Evolutionary conservation across 2,888 invertebrate species (phyloP), one percentile per base, ranked within the genome.

Genomic region (Drosophila emarginata): DNA sequence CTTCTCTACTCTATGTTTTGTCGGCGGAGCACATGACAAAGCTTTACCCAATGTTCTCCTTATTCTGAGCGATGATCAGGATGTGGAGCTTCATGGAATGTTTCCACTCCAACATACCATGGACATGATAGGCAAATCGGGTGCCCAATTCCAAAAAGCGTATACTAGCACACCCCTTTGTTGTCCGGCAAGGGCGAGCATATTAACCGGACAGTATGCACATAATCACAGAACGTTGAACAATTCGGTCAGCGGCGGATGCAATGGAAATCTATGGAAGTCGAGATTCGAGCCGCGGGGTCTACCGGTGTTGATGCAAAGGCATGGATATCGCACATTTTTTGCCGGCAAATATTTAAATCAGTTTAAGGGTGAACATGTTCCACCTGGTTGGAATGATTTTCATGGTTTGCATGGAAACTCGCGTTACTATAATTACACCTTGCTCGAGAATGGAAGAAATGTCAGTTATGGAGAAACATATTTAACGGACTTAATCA

Each of bases 321-420:
- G 92, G 0, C 94, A 93, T 0, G 94, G 94, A 0, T 98, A 98
- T 88, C 93, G 92, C 4, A 98, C 97, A 0, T 97, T 98, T 90
- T 98, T 97, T 90, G 97, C 96, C 78, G 98, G 98, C 57, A 98
- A 98, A 93, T 98, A 98, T 92, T 93, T 98, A 75, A 98, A 98
- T 92, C 94, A 96, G 93, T 97, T 96, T 53, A 23, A 61, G 0
- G 93, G 94, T 0, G 89, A 92, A 11, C 93, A 94, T 73, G 93
- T 97, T 1, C 98, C 98, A 0, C 93, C 93, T 0, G 98, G 98
- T 0, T 98, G 98, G 96, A 94, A 95, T 68, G 94, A 95, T 89
- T 98, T 98, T 96, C 93, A 95, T 87, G 98, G 96, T 0, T 93
- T 98, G 40, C 94, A 97, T 72, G 98, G 98, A 32, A 98, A 98